phyloP scores from a whole-genome alignment of 2,888 invertebrate species.

The Apamea sordens region DNA sequence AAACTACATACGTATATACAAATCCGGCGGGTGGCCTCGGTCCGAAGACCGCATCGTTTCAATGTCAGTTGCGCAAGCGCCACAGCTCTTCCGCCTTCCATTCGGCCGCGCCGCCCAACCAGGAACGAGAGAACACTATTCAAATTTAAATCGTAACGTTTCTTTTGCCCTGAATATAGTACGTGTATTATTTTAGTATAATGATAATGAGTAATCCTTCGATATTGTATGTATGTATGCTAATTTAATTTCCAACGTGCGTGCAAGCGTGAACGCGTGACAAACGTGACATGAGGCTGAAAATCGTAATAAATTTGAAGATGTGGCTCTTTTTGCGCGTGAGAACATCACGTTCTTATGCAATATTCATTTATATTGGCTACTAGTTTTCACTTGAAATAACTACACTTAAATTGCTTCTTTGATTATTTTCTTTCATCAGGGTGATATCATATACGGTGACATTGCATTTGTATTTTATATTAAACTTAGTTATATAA shows the following conservation, averaged over 20 bases:
- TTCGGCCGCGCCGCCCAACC: constrained; percentile 77
- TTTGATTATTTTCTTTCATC: not conserved
- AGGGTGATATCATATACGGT: not conserved
- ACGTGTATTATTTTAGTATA: constrained; percentile 53
- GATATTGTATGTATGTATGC: constrained; percentile 20
- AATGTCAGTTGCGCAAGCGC: constrained; percentile 90
- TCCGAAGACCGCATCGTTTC: constrained; percentile 84
- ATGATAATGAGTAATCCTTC: constrained; percentile 53
- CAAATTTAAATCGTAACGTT: constrained; percentile 82
- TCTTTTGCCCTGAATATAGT: constrained; percentile 65
- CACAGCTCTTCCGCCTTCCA: constrained; percentile 87
- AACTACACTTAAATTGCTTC: not conserved
- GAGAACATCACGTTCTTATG: constrained; percentile 57
- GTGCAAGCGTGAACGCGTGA: constrained; percentile 38
- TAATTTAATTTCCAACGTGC: constrained; percentile 56
- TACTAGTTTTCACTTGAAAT: constrained; percentile 16
- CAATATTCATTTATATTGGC: constrained; percentile 33
- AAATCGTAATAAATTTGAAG: constrained; percentile 42
- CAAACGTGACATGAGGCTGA: constrained; percentile 50
- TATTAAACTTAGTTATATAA: not conserved
- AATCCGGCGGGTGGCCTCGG: constrained; percentile 87
- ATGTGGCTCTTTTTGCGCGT: constrained; percentile 45
- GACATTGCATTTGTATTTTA: constrained; percentile 10
- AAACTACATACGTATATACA: constrained; percentile 73
- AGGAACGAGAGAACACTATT: constrained; percentile 80